phyloP scores from a whole-genome alignment of 2,888 invertebrate species.

The Mechanitis mazaeus region DNA sequence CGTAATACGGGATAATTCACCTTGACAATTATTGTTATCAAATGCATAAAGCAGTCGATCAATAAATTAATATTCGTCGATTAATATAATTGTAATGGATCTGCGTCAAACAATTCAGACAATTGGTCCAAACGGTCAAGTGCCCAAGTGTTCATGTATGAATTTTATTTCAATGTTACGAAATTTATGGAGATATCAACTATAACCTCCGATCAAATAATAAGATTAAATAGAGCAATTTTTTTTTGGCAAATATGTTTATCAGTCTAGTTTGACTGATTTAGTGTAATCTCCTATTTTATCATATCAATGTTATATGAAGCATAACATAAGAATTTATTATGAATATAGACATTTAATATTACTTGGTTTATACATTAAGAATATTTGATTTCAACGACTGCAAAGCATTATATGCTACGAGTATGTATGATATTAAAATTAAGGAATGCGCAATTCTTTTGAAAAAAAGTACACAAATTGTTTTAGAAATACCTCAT shows the following conservation, averaged over 20 bases:
- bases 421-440: background rate
- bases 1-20: too few species aligned
- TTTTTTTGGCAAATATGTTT: too few species aligned
- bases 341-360: background rate
- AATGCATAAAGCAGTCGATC: background rate
- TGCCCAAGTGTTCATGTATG: background rate
- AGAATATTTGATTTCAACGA: too few species aligned
- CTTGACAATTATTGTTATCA: too few species aligned
- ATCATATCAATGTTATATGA: too few species aligned
- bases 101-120: background rate
- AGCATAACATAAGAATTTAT: background rate
- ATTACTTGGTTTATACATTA: too few species aligned
- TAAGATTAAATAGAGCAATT: too few species aligned
- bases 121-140: background rate
- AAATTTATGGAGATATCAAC: too few species aligned
- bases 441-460: background rate
- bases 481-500: conserved; percentile 51
- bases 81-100: background rate
- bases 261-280: too few species aligned
- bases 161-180: background rate
- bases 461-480: background rate
- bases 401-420: too few species aligned
- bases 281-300: too few species aligned
- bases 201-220: too few species aligned
- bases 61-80: conserved; percentile 2